These are phyloP conservation scores for Scaptodrosophila lebanonensis DNA, from an alignment of 1,140 invertebrate species.

Conservation along the genomic window DNA sequence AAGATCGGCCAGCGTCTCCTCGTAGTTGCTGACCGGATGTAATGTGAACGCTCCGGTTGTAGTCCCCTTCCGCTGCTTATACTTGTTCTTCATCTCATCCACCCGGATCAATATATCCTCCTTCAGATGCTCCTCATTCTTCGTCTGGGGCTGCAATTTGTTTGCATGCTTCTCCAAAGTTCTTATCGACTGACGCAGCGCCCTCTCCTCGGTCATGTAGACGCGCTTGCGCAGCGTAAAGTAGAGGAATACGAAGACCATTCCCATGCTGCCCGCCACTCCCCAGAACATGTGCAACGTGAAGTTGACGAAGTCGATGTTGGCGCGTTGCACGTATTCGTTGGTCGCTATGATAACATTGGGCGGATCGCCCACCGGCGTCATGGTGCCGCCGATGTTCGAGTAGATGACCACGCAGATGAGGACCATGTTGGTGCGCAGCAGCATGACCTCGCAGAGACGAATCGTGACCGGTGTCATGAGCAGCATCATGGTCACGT, in stretches of 20 bases:
- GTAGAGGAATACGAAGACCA: constrained; percentile 83
- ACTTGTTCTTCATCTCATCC: constrained; percentile 4
- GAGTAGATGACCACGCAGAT: constrained; percentile 88
- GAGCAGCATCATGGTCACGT: constrained; percentile 90
- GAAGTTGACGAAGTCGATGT: constrained; percentile 87
- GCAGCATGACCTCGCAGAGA: constrained; percentile 89
- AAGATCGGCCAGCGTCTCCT: constrained; percentile 36
- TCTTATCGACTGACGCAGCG: constrained; percentile 86
- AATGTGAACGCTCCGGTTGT: constrained; percentile 78
- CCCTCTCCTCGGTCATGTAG: constrained; percentile 81
- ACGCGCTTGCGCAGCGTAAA: constrained; percentile 84
- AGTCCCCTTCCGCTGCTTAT: background rate
- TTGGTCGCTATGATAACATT: constrained; percentile 91
- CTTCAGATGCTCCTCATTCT: constrained; percentile 86
- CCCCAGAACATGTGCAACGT: constrained; percentile 87
- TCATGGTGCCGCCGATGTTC: constrained; percentile 90
- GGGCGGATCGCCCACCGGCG: constrained; percentile 91
- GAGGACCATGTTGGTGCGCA: constrained; percentile 87
- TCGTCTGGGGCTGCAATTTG: constrained; percentile 84
- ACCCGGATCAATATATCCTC: constrained; percentile 83
- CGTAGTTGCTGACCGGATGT: constrained; percentile 81
- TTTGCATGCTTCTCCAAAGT: constrained; percentile 85
- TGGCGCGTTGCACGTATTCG: constrained; percentile 80
- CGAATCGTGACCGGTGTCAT: constrained; percentile 91
- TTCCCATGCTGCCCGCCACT: constrained; percentile 81